Base-by-base conservation (phyloP, 2,113 vertebrate species). In the Pongo abelii region DNA sequence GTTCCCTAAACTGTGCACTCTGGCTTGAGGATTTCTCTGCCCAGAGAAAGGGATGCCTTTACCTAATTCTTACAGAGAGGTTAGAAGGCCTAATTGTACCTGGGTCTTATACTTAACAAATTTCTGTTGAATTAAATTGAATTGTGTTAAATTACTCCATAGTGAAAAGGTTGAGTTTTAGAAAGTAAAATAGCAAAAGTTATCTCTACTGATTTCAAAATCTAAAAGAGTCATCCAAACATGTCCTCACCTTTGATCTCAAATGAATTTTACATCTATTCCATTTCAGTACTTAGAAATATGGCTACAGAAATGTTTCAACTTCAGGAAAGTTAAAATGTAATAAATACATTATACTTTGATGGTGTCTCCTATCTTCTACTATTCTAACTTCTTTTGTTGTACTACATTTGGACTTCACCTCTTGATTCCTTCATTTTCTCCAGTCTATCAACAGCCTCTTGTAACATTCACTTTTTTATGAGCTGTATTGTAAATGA, bases 101-200 rank as follows among this genome's bases (percentile, higher is more conserved):
- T 87, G 30, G 12, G 48, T 75, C 35, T 1, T 91, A 79, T 20
- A 25, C 48, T 57, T 84, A 84, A 70, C 48, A 80, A 30, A 74
- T 30, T 43, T 67, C 30, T 38, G 78, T 30, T 67, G 43, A 59
- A 55, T 30, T 81, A 30, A 43, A 75, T 46, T 80, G 22, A 46
- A 78, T 57, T 72, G 35, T 46, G 46, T 64, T 89, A 67, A 88
- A 46, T 80, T 84, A 84, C 43, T 61, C 32, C 46, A 22, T 50
- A 92, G 30, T 8, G 8, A 20, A 75, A 94, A 93, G 11, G 16
- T 48, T 87, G 30, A 89, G 6, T 79, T 92, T 80, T 30, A 93
- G 38, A 95, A 91, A 93, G 55, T 52, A 90, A 83, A 87, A 46
- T 17, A 86, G 17, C 57, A 57, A 69, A 83, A 92, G 43, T 89